Conservation (phyloP, 2,888 invertebrate genomes). For the Nysson spinosus region DNA sequence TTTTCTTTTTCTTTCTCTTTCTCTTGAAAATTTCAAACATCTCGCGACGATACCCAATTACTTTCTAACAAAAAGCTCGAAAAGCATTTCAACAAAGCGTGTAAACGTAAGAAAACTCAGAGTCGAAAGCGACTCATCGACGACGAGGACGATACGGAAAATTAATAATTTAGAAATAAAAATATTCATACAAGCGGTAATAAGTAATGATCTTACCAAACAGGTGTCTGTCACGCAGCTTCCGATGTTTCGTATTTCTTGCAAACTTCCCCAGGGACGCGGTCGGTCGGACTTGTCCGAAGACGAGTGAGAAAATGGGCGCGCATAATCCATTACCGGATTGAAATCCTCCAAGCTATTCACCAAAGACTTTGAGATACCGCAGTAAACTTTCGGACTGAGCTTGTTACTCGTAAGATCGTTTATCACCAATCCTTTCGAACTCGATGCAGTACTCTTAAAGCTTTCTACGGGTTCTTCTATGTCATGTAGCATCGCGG, state of each 20-base stretch:
- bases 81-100: too few species aligned
- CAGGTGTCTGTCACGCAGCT: conserved; percentile 62
- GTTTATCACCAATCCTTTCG: conserved; percentile 21
- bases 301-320: conserved; percentile 58
- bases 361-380: conserved; percentile 70
- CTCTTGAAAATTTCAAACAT: too few species aligned
- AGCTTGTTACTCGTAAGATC: conserved; percentile 79
- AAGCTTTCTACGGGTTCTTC: conserved; percentile 43
- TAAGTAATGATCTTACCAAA: conserved; percentile 63
- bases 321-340: conserved; percentile 62
- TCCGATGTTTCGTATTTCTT: conserved; percentile 80
- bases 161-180: too few species aligned
- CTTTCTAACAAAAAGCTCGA: too few species aligned
- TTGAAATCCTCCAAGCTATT: conserved; percentile 77
- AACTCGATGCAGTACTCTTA: conserved; percentile 33
- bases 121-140: too few species aligned
- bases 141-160: too few species aligned
- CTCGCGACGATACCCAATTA: too few species aligned
- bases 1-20: neutral
- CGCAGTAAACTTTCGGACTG: conserved; percentile 82
- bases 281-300: conserved; percentile 65
- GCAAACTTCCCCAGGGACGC: conserved; percentile 82
- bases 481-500: conserved; percentile 53
- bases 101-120: neutral
- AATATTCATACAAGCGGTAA: too few species aligned